Base-by-base conservation (phyloP, 1,140 invertebrate genomes). In the Ips nitidus region DNA sequence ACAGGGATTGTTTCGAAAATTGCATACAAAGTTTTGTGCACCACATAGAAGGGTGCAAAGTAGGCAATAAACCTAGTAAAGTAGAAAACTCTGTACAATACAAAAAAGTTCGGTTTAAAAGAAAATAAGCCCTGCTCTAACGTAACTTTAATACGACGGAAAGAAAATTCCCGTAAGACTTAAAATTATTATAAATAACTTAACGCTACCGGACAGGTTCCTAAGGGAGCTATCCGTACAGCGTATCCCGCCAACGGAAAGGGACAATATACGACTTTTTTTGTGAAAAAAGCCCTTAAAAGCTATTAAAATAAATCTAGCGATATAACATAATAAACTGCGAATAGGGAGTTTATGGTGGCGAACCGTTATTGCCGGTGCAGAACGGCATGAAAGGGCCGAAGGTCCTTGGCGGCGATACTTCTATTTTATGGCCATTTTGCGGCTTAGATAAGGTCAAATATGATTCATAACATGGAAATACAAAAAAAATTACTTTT, bases 291-390 rank as follows among this genome's bases (percentile, higher is more conserved):
- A 22, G 22, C 45, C 45, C 22, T 50, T 8, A 50, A 50, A 50
- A 50, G 45, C 45, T 50, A 50, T 59, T 63, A 8, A 63, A 63
- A 63, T 63, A 63, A 63, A 52, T 63, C 40, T 61, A 47, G 41
- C 43, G 59, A 61, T 61, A 61, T 61, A 47, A 47, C n/a, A 22
- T 45, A 61, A 61, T 61, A 47, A 61, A 61, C 41, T 61, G 59
- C 59, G 22, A 45, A 61, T 61, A 43, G 59, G 58, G 59, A 47
- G 59, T 61, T 57, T 57, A 57, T 57, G 55, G 55, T 22, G 55
- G 55, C 8, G 55, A 57, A 38, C 55, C 39, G 41, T 57, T 57
- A 57, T 57, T 38, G 55, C 41, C 55, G 40, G 39, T 7, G 39
- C 22, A 7, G 39, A 7, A 57, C 22, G 55, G 39, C 37, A 39